Percentiles rank a stretch among this genome's conserved stretches.
Conservation (phyloP, 2,888 invertebrate species). For the Phyllotreta striolata region DNA sequence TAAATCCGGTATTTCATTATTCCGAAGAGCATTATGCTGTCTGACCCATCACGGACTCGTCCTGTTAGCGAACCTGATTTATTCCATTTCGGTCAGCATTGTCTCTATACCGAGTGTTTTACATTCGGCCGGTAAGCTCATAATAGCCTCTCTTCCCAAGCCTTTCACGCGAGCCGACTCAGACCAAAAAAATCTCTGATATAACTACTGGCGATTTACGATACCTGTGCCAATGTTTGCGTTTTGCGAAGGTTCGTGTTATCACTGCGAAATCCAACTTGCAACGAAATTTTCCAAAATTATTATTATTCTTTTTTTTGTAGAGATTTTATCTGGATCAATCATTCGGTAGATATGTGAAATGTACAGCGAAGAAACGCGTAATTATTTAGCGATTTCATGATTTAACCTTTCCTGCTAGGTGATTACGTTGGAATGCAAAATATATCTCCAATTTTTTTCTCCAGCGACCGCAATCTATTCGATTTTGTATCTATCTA, state of each 20-base stretch:
- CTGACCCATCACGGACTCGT: constrained; percentile 54
- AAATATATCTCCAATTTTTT: constrained; percentile 8
- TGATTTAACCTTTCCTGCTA: constrained; percentile 8
- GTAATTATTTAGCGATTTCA: constrained; percentile 14
- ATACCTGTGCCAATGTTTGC: not conserved
- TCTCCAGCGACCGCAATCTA: constrained; percentile 1
- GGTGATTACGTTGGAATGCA: constrained; percentile 5
- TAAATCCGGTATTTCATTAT: constrained; percentile 60
- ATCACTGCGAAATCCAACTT: too few species aligned
- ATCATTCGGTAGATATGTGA: too few species aligned
- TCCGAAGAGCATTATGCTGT: constrained; percentile 57
- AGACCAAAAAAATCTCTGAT: constrained; percentile 25
- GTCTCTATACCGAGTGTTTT: constrained; percentile 51
- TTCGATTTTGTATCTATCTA: constrained; percentile 11
- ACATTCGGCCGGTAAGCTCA: constrained; percentile 49
- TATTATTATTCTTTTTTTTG: not conserved
- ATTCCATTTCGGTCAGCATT: constrained; percentile 58
- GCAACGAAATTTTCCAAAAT: not conserved
- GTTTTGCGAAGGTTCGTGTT: too few species aligned
- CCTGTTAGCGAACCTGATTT: constrained; percentile 60
- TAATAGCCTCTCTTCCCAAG: constrained; percentile 48
- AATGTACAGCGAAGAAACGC: not conserved
- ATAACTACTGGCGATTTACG: constrained; percentile 23
- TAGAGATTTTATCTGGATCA: too few species aligned
- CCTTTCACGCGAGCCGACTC: constrained; percentile 38